Conservation (phyloP, 1,140 invertebrate genomes). For the Odontomachus brunneus region DNA sequence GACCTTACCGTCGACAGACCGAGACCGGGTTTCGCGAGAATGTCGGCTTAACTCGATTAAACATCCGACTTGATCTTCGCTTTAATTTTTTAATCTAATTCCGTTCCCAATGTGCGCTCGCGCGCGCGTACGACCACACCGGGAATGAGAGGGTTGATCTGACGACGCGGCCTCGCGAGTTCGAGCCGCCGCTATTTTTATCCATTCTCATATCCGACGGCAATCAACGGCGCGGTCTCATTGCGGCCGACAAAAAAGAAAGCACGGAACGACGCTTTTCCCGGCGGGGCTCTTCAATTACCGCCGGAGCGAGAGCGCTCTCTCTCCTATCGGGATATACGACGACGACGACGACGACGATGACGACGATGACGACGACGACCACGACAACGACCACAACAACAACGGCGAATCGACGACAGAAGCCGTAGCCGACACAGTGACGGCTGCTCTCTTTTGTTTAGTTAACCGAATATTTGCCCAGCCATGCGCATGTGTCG, state of each 20-base stretch:
- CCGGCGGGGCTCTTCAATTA: constrained; percentile 57
- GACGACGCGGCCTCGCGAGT: constrained; percentile 16
- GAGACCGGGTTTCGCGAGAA: background rate
- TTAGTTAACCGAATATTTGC: constrained; percentile 76
- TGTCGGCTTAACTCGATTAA: background rate
- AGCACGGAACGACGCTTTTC: constrained; percentile 41
- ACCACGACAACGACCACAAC: background rate
- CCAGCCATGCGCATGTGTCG: constrained; percentile 71
- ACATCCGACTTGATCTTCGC: constrained; percentile 5
- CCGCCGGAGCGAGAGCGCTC: constrained; percentile 41
- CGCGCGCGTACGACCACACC: background rate
- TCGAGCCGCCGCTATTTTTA: constrained; percentile 51
- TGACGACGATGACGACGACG: no score
- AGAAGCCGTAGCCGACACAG: constrained; percentile 30
- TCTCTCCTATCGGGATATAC: constrained; percentile 33
- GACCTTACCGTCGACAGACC: background rate
- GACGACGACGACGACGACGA: background rate
- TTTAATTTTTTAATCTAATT: constrained; percentile 38
- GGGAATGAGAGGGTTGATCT: constrained; percentile 19
- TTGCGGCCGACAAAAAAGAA: constrained; percentile 41
- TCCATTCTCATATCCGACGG: constrained; percentile 48
- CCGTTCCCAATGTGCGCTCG: background rate
- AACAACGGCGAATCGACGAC: background rate
- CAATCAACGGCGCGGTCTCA: constrained; percentile 52
- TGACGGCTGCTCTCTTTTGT: constrained; percentile 62